Evolutionary conservation across 2,113 vertebrate species (phyloP).

Genomic region (Strix aluco): DNA sequence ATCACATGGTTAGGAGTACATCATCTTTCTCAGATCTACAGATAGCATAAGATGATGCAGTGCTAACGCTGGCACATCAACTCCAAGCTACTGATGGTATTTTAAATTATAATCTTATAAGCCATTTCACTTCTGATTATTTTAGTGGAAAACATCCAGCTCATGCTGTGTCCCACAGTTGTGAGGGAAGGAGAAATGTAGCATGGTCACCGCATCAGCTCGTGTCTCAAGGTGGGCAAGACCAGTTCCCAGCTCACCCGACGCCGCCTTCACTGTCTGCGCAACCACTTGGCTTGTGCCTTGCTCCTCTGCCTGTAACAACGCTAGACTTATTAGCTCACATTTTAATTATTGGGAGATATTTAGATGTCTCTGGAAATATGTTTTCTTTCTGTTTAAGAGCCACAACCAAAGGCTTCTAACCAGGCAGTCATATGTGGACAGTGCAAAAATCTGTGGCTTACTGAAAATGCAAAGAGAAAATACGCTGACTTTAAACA

Average conservation of each 20-base stretch:
- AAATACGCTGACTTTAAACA: not conserved
- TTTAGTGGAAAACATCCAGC: not conserved
- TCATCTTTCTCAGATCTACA: not conserved
- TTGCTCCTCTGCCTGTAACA: not conserved
- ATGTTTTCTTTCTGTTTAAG: not conserved
- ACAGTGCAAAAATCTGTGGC: not conserved
- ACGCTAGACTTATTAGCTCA: not conserved
- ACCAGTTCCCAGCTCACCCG: not conserved
- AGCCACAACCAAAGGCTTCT: not conserved
- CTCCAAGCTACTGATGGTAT: not conserved
- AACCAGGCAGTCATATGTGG: not conserved
- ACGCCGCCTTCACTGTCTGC: rapidly evolving
- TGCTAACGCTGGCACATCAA: not conserved
- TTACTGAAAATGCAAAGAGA: not conserved
- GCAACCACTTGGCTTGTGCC: not conserved
- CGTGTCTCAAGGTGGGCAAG: not conserved
- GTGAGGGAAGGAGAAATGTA: not conserved
- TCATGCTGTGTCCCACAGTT: not conserved
- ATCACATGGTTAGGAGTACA: not conserved
- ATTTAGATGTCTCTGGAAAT: not conserved
- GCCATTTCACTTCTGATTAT: not conserved
- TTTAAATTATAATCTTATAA: not conserved
- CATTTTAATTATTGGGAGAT: not conserved
- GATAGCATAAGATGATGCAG: not conserved
- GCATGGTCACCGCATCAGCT: not conserved